Evolutionary conservation across 2,888 invertebrate genomes (phyloP), one percentile per base, ranked within the genome.

Genomic region (Drosophila heteroneura): DNA sequence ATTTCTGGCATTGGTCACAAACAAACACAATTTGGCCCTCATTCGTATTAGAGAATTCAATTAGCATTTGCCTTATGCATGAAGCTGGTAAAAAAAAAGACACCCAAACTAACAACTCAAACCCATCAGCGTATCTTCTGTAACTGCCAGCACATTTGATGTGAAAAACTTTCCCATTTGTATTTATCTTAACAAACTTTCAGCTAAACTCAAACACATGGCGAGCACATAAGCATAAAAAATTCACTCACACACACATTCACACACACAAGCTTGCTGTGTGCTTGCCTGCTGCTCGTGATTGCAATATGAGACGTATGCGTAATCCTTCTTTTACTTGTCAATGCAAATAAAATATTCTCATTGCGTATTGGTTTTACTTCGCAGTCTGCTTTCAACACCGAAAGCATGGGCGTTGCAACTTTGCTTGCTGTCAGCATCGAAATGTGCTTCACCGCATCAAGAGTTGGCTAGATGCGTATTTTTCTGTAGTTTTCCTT

Each of bases 41-140:
- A 41, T 33, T 61, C 19, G 76, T 49, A 85, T 74, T 75, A 68
- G 58, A 73, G 70, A 89, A 89, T 83, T 89, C 87, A 89, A 89
- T 90, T 90, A 89, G 80, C 76, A 81, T 79, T 77, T 90, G 79
- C 71, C 70, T 89, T 87, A 89, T 89, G 74, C 79, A 89, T 87
- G 79, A 82, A 74, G 72, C 65, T 49, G n/a, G 60, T 49, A 61
- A 53, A 44, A 35, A 39, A 39, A 30, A 5, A n/a, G 12, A 19
- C 47, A 49, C 14, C 12, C 12, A 6, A 26, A 12, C 19, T 47
- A 47, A n/a, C 22, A 64, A 54, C 16, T 28, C 32, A 35, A 59
- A 58, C 28, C 16, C 28, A 57, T 47, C 35, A 41, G 32, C 32
- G 19, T 44, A 33, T 47, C 62, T 60, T 59, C 26, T 37, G 52